Base-by-base conservation (phyloP, 2,888 invertebrate genomes). In the Anarsia innoxiella region DNA sequence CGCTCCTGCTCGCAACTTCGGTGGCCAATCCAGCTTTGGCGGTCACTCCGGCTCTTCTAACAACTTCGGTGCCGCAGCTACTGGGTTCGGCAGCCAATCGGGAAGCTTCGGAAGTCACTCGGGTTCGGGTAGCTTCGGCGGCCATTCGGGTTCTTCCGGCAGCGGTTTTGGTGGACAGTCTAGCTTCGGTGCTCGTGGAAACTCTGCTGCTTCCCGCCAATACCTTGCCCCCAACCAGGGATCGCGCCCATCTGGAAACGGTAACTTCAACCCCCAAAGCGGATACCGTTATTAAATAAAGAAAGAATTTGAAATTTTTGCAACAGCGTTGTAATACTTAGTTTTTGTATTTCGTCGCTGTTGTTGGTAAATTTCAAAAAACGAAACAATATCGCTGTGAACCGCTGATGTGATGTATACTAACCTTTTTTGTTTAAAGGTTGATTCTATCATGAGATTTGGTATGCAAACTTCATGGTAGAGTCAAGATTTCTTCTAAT, bases 221-320 rank as follows among this genome's bases (percentile, higher is more conserved):
- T 84, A 84, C 62, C 61, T 84, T 23, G 59, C 82, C 1, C 83
- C 83, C 38, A 78, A 74, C 46, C 68, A 75, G 38, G 80, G 75
- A 1, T 51, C 68, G 12, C 55, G 77, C 12, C 74, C 74, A 1
- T 71, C 77, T 0, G 82, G 80, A 6, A 68, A 67, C 23, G 82
- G 83, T 1, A 84, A 76, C 69, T 84, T 70, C 72, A 83, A 80
- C 66, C 49, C 80, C 10, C 80, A 77, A 47, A 59, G 79, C 38
- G 84, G 84, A 19, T 84, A 84, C 73, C 66, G 58, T 42, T 84
- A 84, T 46, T 84, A 78, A 66, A 41, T 37, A 5, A 19, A 5
- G 8, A 5, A 19, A 19, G 19, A 5, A 19, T 19, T 8, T 5
- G 19, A 8, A 19, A 19, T 19, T 19, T n/a, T n/a, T n/a, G n/a